These are phyloP conservation scores for Myotis davidii DNA, from an alignment of 2,113 vertebrate genomes.

Conservation along the genomic window DNA sequence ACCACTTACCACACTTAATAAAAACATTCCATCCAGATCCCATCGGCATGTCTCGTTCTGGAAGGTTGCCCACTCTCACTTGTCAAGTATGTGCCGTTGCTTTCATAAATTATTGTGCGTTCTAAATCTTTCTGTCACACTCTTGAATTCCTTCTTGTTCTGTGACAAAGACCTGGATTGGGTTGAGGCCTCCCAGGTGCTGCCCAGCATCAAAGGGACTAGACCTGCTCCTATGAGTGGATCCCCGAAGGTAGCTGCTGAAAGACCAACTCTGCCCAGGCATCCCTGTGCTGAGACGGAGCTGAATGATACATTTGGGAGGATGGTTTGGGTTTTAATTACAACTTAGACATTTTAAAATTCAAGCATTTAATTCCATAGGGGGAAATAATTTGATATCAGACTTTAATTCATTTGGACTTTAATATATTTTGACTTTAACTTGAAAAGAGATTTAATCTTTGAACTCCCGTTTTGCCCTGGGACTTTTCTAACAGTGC, in stretches of 20 bases:
- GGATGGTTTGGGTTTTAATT: constrained; percentile 52
- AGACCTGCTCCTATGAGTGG: background rate
- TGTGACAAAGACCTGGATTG: background rate
- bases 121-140: background rate
- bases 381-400: constrained; percentile 57
- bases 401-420: constrained; percentile 59
- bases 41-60: background rate
- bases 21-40: background rate
- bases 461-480: constrained; percentile 70
- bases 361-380: constrained; percentile 46
- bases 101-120: background rate
- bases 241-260: background rate
- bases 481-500: constrained; percentile 45
- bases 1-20: background rate
- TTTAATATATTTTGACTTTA: constrained; percentile 72
- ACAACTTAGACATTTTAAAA: constrained; percentile 54
- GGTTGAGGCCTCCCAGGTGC: background rate
- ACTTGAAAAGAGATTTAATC: constrained; percentile 75
- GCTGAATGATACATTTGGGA: background rate
- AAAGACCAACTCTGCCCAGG: background rate
- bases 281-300: background rate
- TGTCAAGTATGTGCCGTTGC: background rate
- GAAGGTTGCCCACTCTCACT: background rate
- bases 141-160: background rate
- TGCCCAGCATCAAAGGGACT: background rate